Evolutionary conservation across 1,140 invertebrate genomes (phyloP), one percentile per base, ranked within the genome.

Genomic region (Hirudo medicinalis): DNA sequence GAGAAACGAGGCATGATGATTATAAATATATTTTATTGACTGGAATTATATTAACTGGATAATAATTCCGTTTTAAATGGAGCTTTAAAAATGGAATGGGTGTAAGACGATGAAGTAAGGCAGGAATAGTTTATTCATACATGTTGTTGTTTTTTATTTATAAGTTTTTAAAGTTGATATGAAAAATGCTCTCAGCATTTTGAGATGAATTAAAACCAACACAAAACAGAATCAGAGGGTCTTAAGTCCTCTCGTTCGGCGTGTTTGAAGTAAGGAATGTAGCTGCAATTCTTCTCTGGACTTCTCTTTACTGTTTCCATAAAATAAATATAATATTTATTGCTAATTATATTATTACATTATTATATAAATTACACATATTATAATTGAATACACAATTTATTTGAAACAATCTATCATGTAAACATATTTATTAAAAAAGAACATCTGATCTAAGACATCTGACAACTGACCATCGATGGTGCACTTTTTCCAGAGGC

Each of bases 401-500:
- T 63, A 19, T 63, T 63, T 63, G 17, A 8, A 0, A 49, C 43
- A 49, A 11, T 49, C 13, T 49, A 36, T 36, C 6, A 3, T 36
- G 6, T 20, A n/a, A 63, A 15, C 22, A 2, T 63, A 63, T 63
- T 11, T 25, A n/a, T 63, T 25, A 19, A 25, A 13, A 11, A 63
- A 63, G 17, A 63, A 63, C 4, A 63, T 6, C 27, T 6, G 8
- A n/a, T 6, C 8, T 22, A 63, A 25, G 13, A 32, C 57, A 63
- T 19, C 17, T 4, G 1, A 63, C 19, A 15, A 63, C 76, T 72
- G 73, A 79, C 78, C 76, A 22, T 75, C 71, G 15, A 75, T 71
- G 66, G 74, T 75, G 72, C 80, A 81, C 73, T 76, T 78, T 57
- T 78, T 74, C 78, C 79, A 81, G 20, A 81, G 75, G n/a, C 80